Base-by-base conservation (phyloP, 1,140 invertebrate species). In the Leptopilina boulardi region DNA sequence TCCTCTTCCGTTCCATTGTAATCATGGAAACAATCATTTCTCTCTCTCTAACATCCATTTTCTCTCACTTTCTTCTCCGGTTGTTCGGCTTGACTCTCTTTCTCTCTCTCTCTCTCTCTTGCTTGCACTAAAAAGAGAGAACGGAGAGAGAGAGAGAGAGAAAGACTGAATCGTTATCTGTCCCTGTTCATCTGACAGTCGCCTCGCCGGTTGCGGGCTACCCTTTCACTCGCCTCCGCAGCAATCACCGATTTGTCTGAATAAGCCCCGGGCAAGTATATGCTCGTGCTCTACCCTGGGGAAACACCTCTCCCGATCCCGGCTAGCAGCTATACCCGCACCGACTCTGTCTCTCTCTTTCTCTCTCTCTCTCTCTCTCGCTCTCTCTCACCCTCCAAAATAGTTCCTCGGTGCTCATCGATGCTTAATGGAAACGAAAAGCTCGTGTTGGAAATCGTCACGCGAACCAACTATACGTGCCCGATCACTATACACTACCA, bases 11-110 rank as follows among this genome's bases (percentile, higher is more conserved):
- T 86, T 88, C 88, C 87, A 88, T 86, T 89, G 88, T 89, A 90
- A 90, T 89, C 88, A 89, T 89, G 88, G 88, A 89, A 90, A 90
- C 89, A 90, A 90, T 90, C 89, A 90, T 88, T 89, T 87, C 87
- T 88, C 84, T 79, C 84, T 88, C 83, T 76, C 76, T 74, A n/a
- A 30, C 23, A 34, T 66, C 71, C n/a, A 47, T 72, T 44, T 34
- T 15, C 71, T 70, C 42, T 70, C 54, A 30, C 70, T 75, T 41
- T 34, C 19, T 73, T 41, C 13, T 21, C 34, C 19, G 44, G 74
- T 54, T 77, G 73, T 66, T 78, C 76, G 47, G 47, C 30, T 71
- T 77, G 71, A 47, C 15, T 41, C 44, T 71, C 13, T 34, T 71
- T 79, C 23, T 23, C 71, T 38, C 41, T 18, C 74, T 70, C 70